Evolutionary conservation across 2,113 vertebrate genomes (phyloP).

Genomic region (Sander lucioperca): DNA sequence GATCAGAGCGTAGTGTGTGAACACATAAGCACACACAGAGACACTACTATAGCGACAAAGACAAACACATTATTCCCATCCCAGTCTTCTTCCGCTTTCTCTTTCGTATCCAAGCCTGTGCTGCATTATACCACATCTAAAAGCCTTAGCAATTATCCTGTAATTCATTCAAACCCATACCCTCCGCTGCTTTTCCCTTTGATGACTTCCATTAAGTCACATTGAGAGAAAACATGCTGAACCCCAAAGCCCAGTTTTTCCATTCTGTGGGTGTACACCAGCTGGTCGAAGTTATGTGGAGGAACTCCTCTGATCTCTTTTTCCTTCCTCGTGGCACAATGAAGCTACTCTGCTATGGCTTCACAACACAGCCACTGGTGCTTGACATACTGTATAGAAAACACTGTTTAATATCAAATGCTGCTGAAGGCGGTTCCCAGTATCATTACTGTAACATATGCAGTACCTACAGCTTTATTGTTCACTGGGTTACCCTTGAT

Average conservation of each 20-base stretch:
- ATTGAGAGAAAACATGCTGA: constrained; percentile 61
- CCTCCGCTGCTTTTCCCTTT: constrained; percentile 65
- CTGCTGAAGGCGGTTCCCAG: background rate
- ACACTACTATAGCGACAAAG: too few species aligned
- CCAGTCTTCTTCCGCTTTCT: constrained; percentile 48
- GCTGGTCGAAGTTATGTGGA: constrained; percentile 63
- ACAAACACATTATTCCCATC: background rate
- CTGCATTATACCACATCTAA: constrained; percentile 69
- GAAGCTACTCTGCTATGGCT: constrained; percentile 23
- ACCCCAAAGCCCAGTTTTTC: constrained; percentile 67
- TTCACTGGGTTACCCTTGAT: constrained; percentile 7
- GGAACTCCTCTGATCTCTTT: constrained; percentile 52
- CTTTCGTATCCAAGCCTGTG: constrained; percentile 41
- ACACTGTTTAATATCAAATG: background rate
- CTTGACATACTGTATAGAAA: constrained; percentile 24
- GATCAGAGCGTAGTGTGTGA: too few species aligned
- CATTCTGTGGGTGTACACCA: constrained; percentile 60
- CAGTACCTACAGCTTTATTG: background rate
- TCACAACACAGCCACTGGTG: constrained; percentile 9
- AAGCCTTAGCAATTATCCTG: constrained; percentile 69
- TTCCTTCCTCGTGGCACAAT: constrained; percentile 13
- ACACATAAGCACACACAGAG: too few species aligned
- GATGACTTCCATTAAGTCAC: constrained; percentile 73
- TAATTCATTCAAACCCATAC: constrained; percentile 73
- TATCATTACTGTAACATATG: background rate